These are phyloP conservation scores for Nyleta sp. DNA, from an alignment of 2,888 invertebrate species.

Conservation along the genomic window DNA sequence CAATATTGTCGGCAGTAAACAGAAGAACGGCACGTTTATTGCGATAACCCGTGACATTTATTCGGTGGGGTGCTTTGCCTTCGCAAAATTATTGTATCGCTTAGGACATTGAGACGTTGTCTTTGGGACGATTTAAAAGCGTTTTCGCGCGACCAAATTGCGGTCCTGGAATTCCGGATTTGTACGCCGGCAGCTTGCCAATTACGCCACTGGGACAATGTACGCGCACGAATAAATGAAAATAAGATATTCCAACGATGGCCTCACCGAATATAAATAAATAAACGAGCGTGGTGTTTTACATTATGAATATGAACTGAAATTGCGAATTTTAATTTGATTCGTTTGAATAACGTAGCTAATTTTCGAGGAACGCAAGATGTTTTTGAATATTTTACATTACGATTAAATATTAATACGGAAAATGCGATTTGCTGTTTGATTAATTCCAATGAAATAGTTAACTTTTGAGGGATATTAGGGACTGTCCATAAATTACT, in stretches of 20 bases:
- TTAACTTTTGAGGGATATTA: too few relatives aligned
- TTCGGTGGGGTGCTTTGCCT: too few relatives aligned
- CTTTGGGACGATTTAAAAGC: conserved; percentile 24
- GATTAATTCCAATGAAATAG: too few relatives aligned
- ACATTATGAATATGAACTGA: background rate
- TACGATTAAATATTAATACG: too few relatives aligned
- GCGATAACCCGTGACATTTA: too few relatives aligned
- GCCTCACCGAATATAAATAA: conserved; percentile 39
- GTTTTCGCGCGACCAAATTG: conserved; percentile 21
- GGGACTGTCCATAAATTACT: too few relatives aligned
- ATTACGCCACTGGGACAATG: conserved; percentile 64
- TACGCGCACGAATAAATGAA: conserved; percentile 44
- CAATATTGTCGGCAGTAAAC: too few relatives aligned
- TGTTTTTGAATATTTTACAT: too few relatives aligned
- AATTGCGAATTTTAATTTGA: background rate
- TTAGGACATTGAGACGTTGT: conserved; percentile 25
- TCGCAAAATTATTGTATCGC: conserved; percentile 18
- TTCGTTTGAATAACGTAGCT: too few relatives aligned
- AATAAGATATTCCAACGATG: conserved; percentile 29
- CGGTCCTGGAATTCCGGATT: conserved; percentile 60
- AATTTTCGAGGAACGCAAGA: too few relatives aligned
- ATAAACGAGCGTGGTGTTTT: conserved; percentile 7
- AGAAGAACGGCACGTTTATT: too few relatives aligned
- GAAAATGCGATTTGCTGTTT: too few relatives aligned
- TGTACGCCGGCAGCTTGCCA: conserved; percentile 57